phyloP scores from a whole-genome alignment of 2,797 vertebrate genomes.

The Poeciliopsis presidionis region DNA sequence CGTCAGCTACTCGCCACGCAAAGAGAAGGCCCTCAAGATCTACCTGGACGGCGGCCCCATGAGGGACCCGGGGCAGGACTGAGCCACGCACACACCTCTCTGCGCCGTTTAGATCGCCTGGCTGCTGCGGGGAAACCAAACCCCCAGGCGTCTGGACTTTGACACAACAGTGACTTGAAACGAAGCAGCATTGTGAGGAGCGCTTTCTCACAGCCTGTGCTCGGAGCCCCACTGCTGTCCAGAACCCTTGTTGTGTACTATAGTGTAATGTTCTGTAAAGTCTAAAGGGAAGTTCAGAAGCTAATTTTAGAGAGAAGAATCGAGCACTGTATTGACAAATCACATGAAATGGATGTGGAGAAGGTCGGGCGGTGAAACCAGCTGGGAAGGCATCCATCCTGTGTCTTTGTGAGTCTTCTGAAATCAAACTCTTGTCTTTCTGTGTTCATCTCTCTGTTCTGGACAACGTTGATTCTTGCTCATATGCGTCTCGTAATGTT shows the following conservation, averaged over 20 bases:
- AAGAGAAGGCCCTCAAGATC: constrained; percentile 99
- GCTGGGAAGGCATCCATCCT: constrained; percentile 75
- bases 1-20: constrained; percentile 97
- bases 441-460: constrained; percentile 50
- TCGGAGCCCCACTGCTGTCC: constrained; percentile 85
- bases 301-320: constrained; percentile 79
- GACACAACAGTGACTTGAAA: constrained; percentile 77
- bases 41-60: constrained; percentile 95
- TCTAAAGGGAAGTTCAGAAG: constrained; percentile 94
- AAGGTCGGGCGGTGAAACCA: constrained; percentile 81
- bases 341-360: constrained; percentile 80
- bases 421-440: constrained; percentile 35
- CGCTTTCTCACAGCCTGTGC: constrained; percentile 70
- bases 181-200: constrained; percentile 86
- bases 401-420: constrained; percentile 47
- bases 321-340: constrained; percentile 81
- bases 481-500: constrained; percentile 85
- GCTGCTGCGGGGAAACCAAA: constrained; percentile 74
- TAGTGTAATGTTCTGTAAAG: constrained; percentile 98
- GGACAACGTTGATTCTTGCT: constrained; percentile 71
- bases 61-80: constrained; percentile 95
- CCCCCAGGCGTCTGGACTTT: constrained; percentile 73
- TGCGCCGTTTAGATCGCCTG: constrained; percentile 69
- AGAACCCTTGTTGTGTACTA: constrained; percentile 94
- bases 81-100: constrained; percentile 70